phyloP scores from a whole-genome alignment of 2,113 vertebrate genomes.

The Aptenodytes patagonicus region DNA sequence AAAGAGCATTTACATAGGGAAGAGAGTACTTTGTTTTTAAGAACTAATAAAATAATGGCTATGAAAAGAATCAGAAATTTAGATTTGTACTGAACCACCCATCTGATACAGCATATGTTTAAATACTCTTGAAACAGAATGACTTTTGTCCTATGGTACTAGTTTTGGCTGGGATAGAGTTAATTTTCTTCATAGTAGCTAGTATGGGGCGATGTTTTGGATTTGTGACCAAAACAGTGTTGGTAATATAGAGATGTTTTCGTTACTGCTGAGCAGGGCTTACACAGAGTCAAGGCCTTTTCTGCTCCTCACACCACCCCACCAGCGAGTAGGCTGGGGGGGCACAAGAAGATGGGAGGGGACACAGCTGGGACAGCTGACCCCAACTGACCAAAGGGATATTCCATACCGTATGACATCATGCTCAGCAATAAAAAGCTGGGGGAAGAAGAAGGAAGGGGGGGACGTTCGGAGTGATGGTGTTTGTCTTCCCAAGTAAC shows the following conservation, averaged over 20 bases:
- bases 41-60: neutral
- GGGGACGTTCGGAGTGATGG: neutral
- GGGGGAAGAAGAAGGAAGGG: neutral
- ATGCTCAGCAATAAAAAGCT: neutral
- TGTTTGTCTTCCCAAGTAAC: neutral
- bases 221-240: neutral
- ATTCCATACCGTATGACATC: neutral
- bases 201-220: neutral
- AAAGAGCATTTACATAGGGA: neutral
- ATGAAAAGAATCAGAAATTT: neutral
- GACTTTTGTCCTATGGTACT: neutral
- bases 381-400: neutral
- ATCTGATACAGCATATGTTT: neutral
- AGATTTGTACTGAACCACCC: neutral
- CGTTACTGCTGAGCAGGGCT: neutral
- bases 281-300: neutral
- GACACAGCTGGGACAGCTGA: too few species aligned
- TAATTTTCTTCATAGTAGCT: neutral
- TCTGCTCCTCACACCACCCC: neutral
- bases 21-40: neutral
- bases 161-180: neutral
- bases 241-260: neutral
- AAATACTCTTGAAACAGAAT: neutral
- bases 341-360: too few species aligned
- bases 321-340: neutral